Evolutionary conservation across 2,888 invertebrate genomes (phyloP), one percentile per base, ranked within the genome.

Genomic region (Ptychoptera albimana): DNA sequence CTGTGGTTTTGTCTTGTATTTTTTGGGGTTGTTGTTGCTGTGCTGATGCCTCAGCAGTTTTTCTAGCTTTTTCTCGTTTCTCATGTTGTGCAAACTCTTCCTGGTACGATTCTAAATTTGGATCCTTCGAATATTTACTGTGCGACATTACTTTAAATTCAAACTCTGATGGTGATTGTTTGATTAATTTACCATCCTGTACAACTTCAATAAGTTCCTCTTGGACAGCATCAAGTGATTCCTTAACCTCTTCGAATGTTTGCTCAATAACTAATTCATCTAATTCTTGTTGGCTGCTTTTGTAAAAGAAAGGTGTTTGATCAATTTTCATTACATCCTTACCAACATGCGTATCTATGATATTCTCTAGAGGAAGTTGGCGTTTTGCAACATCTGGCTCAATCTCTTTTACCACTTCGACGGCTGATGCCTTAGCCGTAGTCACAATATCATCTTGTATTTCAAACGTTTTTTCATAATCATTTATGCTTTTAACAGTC

Each of bases 131-230:
- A 37, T 70, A 68, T 43, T 68, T 66, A 3, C 62, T 58, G 50
- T 69, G 67, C 15, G 72, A 67, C 39, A 74, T 63, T 57, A 76
- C 61, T 60, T 76, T 79, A 45, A 82, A 78, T 55, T 80, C 79
- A 55, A 82, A 82, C 58, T 82, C 81, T 2, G 79, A 79, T 4
- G 80, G 79, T 1, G 80, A 79, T 51, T 80, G 77, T 53, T 81
- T 79, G 51, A 76, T 76, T 42, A 74, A 73, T 50, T 73, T 79
- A 8, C 78, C 72, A 53, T 64, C 71, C 58, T 73, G 72, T 49
- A 72, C 70, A 2, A 57, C 54, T 54, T 75, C 77, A 45, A 79
- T 77, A 7, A 80, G 70, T 62, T 79, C 79, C 52, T 72, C 77
- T 60, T 77, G 78, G 1, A 78, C 78, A 38, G 77, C 75, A 63